Evolutionary conservation across 2,797 vertebrate genomes (phyloP), one percentile per base, ranked within the genome.

Genomic region (Yasuhikotakia modesta): DNA sequence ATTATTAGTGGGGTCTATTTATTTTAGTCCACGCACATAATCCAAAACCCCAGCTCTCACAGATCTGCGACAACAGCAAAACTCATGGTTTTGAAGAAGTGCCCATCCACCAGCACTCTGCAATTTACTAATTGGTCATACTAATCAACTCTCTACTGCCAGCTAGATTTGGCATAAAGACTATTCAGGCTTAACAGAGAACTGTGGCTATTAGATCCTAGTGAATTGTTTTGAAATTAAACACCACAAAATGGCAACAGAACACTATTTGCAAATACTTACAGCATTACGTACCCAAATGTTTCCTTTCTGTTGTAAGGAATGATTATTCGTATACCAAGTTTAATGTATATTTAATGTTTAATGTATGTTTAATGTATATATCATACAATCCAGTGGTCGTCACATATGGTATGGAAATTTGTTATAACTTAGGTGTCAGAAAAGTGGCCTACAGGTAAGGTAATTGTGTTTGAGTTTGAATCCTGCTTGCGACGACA

Each of bases 41-140:
- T 16, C 64, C 22, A 46, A 69, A 60, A 76, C 14, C 35, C 1
- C 4, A 69, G 27, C 45, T 19, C 43, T 48, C 5, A 14, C 24
- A 77, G 11, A 60, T 77, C 14, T 70, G 65, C 58, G 21, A 64
- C 68, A 71, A 46, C 57, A 45, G 76, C 76, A 70, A 64, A 64
- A 78, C 30, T 12, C 3, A 11, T 63, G 30, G 68, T 78, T 70
- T 75, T 70, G 75, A 71, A 71, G 30, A 70, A 78, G 67, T 78
- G 67, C 58, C 58, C 43, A 32, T 78, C 57, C 48, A 63, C 58
- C n/a, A 19, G 3, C 16, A 16, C 46, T 55, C 11, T 53, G 46
- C 76, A 78, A 71, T 78, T 78, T 64, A 64, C 58, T 78, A 78
- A 78, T 78, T 78, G 68, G 76, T 53, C 32, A 24, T 52, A 35